Percentiles rank a stretch among this genome's conserved stretches.
Evolutionary conservation across 1,140 invertebrate genomes (phyloP).

Genomic region (Drosophila sucinea): DNA sequence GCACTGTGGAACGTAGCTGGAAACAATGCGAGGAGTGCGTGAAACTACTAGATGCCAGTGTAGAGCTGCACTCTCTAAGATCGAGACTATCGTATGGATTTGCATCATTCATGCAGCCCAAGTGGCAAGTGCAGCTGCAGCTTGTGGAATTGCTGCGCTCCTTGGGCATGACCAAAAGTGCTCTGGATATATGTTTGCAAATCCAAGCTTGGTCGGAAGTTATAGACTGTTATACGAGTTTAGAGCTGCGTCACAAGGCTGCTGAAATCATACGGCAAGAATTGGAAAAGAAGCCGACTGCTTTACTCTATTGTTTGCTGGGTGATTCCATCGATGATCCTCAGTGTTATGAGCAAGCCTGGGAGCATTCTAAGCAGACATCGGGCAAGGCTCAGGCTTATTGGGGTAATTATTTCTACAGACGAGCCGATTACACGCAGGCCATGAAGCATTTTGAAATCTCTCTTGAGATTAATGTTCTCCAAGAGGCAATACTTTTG

Average conservation of each 20-base stretch:
- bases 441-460: slow-evolving; percentile 91
- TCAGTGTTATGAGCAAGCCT: slow-evolving; percentile 94
- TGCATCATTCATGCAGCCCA: slow-evolving; percentile 87
- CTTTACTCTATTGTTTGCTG: slow-evolving; percentile 94
- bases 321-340: slow-evolving; percentile 90
- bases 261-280: slow-evolving; percentile 94
- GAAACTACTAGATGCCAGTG: slow-evolving; percentile 78
- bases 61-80: slow-evolving; percentile 28
- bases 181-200: slow-evolving; percentile 92
- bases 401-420: slow-evolving; percentile 92
- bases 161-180: slow-evolving; percentile 92
- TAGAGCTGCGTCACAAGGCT: slow-evolving; percentile 94
- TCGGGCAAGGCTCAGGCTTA: slow-evolving; percentile 92
- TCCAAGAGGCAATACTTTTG: slow-evolving; percentile 93
- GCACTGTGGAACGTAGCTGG: slow-evolving; percentile 93
- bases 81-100: slow-evolving; percentile 86
- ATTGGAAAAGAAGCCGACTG: slow-evolving; percentile 91
- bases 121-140: slow-evolving; percentile 90
- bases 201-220: slow-evolving; percentile 96
- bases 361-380: slow-evolving; percentile 92
- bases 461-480: slow-evolving; percentile 92
- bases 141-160: slow-evolving; percentile 91
- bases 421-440: slow-evolving; percentile 89
- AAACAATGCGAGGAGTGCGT: slow-evolving; percentile 93
- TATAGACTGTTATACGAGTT: slow-evolving; percentile 93